These are phyloP conservation scores for Fundulus diaphanus DNA, from an alignment of 2,797 vertebrate genomes.

Conservation along the genomic window DNA sequence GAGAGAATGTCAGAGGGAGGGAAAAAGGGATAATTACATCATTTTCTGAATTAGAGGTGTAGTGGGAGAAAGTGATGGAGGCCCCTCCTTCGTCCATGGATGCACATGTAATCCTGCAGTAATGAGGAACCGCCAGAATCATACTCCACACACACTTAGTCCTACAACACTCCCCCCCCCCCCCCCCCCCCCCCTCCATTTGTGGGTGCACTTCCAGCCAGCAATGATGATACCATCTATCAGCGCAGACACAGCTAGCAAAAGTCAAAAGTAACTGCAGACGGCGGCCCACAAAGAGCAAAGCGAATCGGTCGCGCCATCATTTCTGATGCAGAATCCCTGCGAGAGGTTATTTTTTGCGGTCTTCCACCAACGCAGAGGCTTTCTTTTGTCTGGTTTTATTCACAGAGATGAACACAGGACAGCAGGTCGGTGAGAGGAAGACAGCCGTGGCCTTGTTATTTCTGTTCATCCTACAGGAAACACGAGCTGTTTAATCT, in stretches of 20 bases:
- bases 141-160: constrained; percentile 67
- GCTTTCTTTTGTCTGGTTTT: constrained; percentile 50
- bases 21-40: constrained; percentile 67
- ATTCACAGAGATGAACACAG: constrained; percentile 38
- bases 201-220: constrained; percentile 42
- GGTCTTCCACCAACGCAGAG: constrained; percentile 55
- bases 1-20: constrained; percentile 38
- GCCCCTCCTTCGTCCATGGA: constrained; percentile 39
- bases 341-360: constrained; percentile 55
- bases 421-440: constrained; percentile 46
- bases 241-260: constrained; percentile 40
- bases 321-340: constrained; percentile 50
- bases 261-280: constrained; percentile 56
- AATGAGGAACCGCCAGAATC: constrained; percentile 65
- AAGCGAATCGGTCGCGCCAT: constrained; percentile 11
- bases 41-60: constrained; percentile 64
- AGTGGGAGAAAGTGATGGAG: constrained; percentile 49
- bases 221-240: constrained; percentile 35
- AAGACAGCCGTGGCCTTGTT: constrained; percentile 62
- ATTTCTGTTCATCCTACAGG: constrained; percentile 69
- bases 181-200: constrained; percentile 2
- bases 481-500: constrained; percentile 46
- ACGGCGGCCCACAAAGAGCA: constrained; percentile 46
- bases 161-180: constrained; percentile 44
- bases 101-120: constrained; percentile 72